A percentile compares a stretch with the other conserved stretches of the same genome.
phyloP scores from a whole-genome alignment of 1,140 invertebrate genomes.

The Aphelenchoides fujianensis region DNA sequence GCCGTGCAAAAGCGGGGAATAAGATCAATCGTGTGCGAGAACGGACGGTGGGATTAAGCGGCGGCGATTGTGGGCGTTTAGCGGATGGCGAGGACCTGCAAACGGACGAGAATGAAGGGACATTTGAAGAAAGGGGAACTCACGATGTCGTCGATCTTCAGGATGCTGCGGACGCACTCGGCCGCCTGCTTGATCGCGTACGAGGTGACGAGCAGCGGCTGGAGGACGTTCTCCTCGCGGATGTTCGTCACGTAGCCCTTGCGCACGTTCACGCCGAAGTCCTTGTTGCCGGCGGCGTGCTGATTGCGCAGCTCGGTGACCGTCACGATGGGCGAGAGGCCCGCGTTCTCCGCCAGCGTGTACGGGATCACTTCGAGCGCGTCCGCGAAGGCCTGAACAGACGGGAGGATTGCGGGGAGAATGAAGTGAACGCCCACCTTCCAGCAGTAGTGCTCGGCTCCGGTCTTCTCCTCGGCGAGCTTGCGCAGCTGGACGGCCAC shows the following conservation, averaged over 20 bases:
- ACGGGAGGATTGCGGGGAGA: background rate
- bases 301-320: conserved; percentile 92
- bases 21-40: conserved; percentile 18
- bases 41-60: background rate
- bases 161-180: conserved; percentile 92
- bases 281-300: conserved; percentile 94
- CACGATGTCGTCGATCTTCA: conserved; percentile 98
- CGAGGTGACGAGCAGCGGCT: conserved; percentile 88
- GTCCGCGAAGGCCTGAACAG: conserved; percentile 78
- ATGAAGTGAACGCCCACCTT: conserved; percentile 26
- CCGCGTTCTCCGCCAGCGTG: conserved; percentile 97
- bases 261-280: conserved; percentile 90
- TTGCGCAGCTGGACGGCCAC: conserved; percentile 79
- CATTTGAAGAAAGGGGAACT: too few species aligned
- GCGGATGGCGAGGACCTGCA: conserved; percentile 38
- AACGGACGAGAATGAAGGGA: conserved; percentile 6
- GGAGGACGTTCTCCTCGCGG: conserved; percentile 91
- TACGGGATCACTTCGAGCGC: conserved; percentile 94
- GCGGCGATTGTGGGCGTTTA: conserved; percentile 17
- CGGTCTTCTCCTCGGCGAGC: conserved; percentile 77
- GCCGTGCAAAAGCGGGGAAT: conserved; percentile 7
- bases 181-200: conserved; percentile 89
- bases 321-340: conserved; percentile 92
- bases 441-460: conserved; percentile 87
- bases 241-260: conserved; percentile 93